Base-by-base conservation (phyloP, 2,113 vertebrate species). In the Colistium nudipinnis region DNA sequence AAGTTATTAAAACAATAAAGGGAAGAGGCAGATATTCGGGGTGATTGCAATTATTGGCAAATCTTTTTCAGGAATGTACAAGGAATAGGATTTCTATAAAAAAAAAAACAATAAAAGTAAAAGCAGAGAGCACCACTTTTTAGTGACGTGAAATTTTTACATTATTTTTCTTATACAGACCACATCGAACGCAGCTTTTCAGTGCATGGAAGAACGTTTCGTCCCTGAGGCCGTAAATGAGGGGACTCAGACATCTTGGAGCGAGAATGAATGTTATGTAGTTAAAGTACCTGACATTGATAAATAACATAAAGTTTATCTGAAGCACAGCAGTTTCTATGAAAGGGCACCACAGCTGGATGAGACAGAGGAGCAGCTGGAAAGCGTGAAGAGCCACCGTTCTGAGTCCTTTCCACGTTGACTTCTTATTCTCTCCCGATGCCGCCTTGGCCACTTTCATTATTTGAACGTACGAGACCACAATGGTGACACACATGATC, bases 341-440 rank as follows among this genome's bases (percentile, higher is more conserved):
- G 1, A 89, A 57, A 1, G 87, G 86, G 9, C 45, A 62, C 81
- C 81, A 89, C 13, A 92, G 38, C 48, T 81, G 78, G 41, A 85
- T 66, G 28, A 90, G 76, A 69, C 76, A 88, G 2, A 91, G 76
- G 2, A 89, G 3, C 28, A 91, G 43, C 80, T 92, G 90, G 38
- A 87, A 74, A 35, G 44, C 83, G 62, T 91, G 89, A 28, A 91
- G 78, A 19, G 69, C 6, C 12, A 90, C 87, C 0, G 90, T 92
- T 25, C 55, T 86, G 9, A 83, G 77, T 0, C 89, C 87, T 66
- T 85, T 92, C 17, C 30, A 17, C 16, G 56, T 39, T 20, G 80
- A 88, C 20, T 69, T 73, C 35, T 61, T 84, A 4, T 65, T 51
- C 4, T 83, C 72, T 47, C 74, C 70, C 28, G 82, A 88, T 19